These are phyloP conservation scores for Siniperca undulata DNA, from an alignment of 2,797 vertebrate genomes.

Conservation along the genomic window DNA sequence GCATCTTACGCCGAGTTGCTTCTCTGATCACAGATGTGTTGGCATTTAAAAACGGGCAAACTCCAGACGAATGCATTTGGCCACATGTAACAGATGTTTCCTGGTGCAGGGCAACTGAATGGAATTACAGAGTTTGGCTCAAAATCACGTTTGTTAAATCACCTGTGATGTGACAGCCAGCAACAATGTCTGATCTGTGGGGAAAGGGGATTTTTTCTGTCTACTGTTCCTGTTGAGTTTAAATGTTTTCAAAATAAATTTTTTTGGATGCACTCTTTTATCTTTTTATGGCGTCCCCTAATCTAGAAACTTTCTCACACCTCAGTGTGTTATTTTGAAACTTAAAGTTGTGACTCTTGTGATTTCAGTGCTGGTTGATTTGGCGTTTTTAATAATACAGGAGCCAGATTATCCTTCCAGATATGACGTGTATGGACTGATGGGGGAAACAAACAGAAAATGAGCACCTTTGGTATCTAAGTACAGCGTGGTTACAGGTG, in stretches of 20 bases:
- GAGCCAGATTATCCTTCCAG: neutral
- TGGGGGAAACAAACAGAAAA: neutral
- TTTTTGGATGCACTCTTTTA: neutral
- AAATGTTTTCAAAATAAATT: neutral
- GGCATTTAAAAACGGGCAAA: neutral
- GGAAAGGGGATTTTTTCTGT: neutral
- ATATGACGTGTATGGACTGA: too few relatives aligned
- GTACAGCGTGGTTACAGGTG: neutral
- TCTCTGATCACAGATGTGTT: constrained; percentile 9
- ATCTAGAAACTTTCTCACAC: neutral
- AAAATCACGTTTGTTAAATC: neutral
- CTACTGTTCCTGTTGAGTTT: neutral
- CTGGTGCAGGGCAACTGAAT: neutral
- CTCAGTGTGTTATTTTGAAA: neutral
- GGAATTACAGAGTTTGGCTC: neutral
- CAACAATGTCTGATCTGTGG: neutral
- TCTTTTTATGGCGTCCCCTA: too few relatives aligned
- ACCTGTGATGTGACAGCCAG: neutral
- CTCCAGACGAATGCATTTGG: neutral
- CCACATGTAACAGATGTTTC: constrained; percentile 15
- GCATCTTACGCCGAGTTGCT: neutral
- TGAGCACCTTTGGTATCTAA: neutral
- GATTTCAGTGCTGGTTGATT: neutral
- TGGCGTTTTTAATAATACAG: neutral
- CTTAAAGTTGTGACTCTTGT: neutral